Evolutionary conservation across 1,140 invertebrate genomes (phyloP).

Genomic region (Papilio dardanus): DNA sequence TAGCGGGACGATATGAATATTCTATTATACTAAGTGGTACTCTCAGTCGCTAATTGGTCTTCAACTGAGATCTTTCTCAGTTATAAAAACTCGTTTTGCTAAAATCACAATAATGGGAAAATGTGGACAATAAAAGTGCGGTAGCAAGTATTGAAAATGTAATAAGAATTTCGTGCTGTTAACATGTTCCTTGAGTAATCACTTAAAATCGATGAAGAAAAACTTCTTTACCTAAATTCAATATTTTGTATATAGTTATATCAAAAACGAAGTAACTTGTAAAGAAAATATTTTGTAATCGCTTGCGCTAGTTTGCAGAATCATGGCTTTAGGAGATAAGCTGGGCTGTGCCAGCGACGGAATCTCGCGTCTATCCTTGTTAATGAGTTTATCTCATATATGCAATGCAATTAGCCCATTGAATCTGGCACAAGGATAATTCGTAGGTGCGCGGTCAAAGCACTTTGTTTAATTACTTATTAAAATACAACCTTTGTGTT

Average conservation of each 20-base stretch:
- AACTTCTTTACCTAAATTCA: neutral
- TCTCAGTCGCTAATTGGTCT: neutral
- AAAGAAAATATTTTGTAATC: conserved; percentile 23
- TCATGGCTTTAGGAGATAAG: conserved; percentile 60
- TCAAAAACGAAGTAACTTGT: neutral
- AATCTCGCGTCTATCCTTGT: conserved; percentile 79
- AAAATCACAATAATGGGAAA: neutral
- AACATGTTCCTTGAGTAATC: neutral
- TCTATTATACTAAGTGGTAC: too few species aligned
- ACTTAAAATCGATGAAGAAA: neutral
- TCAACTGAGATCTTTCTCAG: neutral
- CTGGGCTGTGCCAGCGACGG: conserved; percentile 63
- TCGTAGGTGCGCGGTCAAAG: conserved; percentile 60
- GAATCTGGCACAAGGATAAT: conserved; percentile 76
- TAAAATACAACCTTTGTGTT: conserved; percentile 35
- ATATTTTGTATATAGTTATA: neutral
- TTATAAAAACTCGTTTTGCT: neutral
- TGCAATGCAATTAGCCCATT: conserved; percentile 73
- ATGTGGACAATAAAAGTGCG: neutral
- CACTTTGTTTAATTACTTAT: conserved; percentile 53
- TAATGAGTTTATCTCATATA: conserved; percentile 82
- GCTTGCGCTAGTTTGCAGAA: conserved; percentile 38
- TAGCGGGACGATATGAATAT: conserved; percentile 40
- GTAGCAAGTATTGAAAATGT: neutral
- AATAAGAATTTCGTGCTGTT: neutral